Percentiles rank a stretch among this genome's conserved stretches.
phyloP scores from a whole-genome alignment of 2,797 vertebrate species.

The Pangasius djambal region DNA sequence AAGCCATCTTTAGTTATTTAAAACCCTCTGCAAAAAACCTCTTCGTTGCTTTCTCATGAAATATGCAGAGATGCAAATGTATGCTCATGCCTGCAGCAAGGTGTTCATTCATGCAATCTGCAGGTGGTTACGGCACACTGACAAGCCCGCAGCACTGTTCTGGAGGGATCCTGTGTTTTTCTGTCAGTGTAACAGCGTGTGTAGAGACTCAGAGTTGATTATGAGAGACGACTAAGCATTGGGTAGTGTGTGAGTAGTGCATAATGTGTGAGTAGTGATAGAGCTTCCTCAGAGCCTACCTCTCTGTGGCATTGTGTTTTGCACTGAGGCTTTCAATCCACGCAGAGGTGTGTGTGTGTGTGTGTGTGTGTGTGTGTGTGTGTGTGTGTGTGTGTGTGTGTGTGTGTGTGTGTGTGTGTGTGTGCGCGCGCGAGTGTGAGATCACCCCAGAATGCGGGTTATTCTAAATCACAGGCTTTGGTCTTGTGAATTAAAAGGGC shows the following conservation, averaged over 20 bases:
- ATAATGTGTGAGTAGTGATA: slow-evolving; percentile 30
- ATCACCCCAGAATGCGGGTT: slow-evolving; percentile 72
- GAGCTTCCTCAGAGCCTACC: not conserved
- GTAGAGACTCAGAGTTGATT: slow-evolving; percentile 1
- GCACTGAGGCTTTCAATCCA: slow-evolving; percentile 1
- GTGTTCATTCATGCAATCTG: slow-evolving; percentile 40
- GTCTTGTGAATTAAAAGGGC: slow-evolving; percentile 77
- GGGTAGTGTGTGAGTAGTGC: slow-evolving; percentile 23
- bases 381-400: slow-evolving; percentile 31
- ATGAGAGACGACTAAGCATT: not conserved
- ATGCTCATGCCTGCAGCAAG: slow-evolving; percentile 35
- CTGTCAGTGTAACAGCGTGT: slow-evolving; percentile 16
- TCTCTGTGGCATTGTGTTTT: slow-evolving; percentile 6
- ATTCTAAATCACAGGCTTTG: slow-evolving; percentile 70
- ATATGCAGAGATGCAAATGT: slow-evolving; percentile 40
- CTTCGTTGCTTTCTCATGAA: slow-evolving; percentile 10
- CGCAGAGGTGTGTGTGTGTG: slow-evolving; percentile 4
- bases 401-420: slow-evolving; percentile 28
- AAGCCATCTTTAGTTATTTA: not conserved
- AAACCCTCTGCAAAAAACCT: not conserved
- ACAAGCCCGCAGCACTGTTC: slow-evolving; percentile 60
- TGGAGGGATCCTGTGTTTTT: slow-evolving; percentile 47
- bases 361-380: slow-evolving; percentile 40
- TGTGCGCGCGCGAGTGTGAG: slow-evolving; percentile 50
- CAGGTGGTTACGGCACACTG: slow-evolving; percentile 61